Conservation (phyloP, 2,113 vertebrate species). For the Phalacrocorax aristotelis region DNA sequence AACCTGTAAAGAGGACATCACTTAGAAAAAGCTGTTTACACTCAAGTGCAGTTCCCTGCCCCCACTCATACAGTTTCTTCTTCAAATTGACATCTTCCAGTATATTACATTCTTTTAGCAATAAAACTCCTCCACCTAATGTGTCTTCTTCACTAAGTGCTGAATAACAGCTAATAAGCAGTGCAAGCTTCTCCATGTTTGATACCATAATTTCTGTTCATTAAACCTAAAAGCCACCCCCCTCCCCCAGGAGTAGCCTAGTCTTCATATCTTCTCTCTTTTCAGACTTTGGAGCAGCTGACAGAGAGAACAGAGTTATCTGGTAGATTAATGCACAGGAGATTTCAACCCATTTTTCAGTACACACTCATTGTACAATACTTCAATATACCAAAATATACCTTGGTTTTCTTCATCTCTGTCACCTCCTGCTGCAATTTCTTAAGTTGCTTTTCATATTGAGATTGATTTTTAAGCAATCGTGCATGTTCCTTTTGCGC, state of each 20-base stretch:
- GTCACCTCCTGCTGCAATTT: slow-evolving; percentile 93
- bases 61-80: background rate
- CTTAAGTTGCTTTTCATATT: slow-evolving; percentile 95
- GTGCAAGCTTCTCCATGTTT: background rate
- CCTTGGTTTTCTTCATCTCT: slow-evolving; percentile 99
- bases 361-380: background rate
- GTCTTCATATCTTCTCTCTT: background rate
- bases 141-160: background rate
- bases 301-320: background rate
- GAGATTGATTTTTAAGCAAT: slow-evolving; percentile 94
- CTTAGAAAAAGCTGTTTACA: background rate
- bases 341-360: background rate
- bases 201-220: background rate
- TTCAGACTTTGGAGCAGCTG: background rate
- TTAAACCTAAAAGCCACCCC: background rate
- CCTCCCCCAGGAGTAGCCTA: background rate
- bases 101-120: background rate
- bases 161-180: background rate
- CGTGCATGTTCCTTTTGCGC: slow-evolving; percentile 95
- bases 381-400: slow-evolving; percentile 44
- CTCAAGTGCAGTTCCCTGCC: background rate
- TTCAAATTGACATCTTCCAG: background rate
- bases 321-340: background rate
- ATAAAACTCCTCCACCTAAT: background rate
- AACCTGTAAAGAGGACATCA: slow-evolving; percentile 77